Percentiles rank a stretch among this genome's conserved stretches.
Conservation (phyloP, 1,140 invertebrate genomes). For the Nixonia krombeini region DNA sequence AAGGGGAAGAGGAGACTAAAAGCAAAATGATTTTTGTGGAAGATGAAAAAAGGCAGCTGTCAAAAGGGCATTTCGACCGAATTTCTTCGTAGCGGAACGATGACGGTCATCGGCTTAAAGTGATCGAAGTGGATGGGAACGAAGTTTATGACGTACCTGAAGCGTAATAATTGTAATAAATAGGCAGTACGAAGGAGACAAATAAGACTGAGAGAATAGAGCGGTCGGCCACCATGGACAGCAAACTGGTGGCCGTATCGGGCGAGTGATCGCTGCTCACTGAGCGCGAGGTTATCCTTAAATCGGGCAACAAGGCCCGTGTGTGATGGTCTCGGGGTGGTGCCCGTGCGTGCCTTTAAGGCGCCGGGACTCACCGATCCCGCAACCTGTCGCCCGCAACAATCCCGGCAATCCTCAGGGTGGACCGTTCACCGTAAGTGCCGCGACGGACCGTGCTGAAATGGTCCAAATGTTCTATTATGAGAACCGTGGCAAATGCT, state of each 20-base stretch:
- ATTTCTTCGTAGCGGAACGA: conserved; percentile 17
- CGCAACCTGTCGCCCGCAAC: conserved; percentile 47
- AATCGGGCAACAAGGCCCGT: conserved; percentile 56
- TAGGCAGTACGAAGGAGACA: neutral
- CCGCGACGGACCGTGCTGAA: conserved; percentile 62
- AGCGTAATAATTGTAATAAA: neutral
- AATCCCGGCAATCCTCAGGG: conserved; percentile 49
- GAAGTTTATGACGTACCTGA: conserved; percentile 31
- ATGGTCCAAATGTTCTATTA: conserved; percentile 83
- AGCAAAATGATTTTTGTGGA: conserved; percentile 49
- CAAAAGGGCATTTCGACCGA: conserved; percentile 21
- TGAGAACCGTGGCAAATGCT: conserved; percentile 80
- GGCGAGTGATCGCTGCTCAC: conserved; percentile 36
- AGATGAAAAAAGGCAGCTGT: conserved; percentile 33
- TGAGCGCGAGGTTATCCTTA: conserved; percentile 25
- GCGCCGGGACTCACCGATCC: conserved; percentile 65
- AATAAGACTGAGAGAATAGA: conserved; percentile 1
- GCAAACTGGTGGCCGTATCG: conserved; percentile 14
- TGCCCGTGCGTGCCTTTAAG: conserved; percentile 69
- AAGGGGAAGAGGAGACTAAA: conserved; percentile 3
- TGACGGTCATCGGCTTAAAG: neutral
- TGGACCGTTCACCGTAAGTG: conserved; percentile 62
- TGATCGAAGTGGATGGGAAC: conserved; percentile 28
- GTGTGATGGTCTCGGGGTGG: conserved; percentile 71
- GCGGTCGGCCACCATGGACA: conserved; percentile 10